Conservation (phyloP, 2,797 vertebrate genomes). For the Menidia menidia region DNA sequence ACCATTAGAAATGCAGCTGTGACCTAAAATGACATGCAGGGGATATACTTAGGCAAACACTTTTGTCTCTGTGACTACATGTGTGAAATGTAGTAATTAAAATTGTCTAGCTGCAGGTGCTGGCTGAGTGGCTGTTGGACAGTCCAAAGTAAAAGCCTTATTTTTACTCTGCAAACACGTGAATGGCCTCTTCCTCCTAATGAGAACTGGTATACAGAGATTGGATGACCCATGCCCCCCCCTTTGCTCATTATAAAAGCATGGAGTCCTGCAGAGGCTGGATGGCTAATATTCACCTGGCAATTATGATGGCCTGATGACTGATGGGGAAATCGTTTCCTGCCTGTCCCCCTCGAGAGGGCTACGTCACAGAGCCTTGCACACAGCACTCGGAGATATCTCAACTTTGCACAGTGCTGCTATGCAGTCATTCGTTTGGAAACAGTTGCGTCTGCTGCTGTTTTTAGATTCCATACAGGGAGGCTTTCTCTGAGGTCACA, state of each 20-base stretch:
- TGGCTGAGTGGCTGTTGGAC: slow-evolving; percentile 54
- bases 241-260: slow-evolving; percentile 80
- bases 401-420: slow-evolving; percentile 61
- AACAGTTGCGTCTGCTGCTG: slow-evolving; percentile 66
- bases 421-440: slow-evolving; percentile 65
- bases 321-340: slow-evolving; percentile 59
- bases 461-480: slow-evolving; percentile 66
- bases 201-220: slow-evolving; percentile 69
- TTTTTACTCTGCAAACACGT: slow-evolving; percentile 77
- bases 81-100: slow-evolving; percentile 70
- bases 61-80: slow-evolving; percentile 51
- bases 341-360: slow-evolving; percentile 48
- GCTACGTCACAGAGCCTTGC: slow-evolving; percentile 52
- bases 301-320: slow-evolving; percentile 67
- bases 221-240: slow-evolving; percentile 74
- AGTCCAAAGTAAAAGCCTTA: slow-evolving; percentile 73
- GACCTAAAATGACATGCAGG: slow-evolving; percentile 26
- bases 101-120: slow-evolving; percentile 43
- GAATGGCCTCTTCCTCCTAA: slow-evolving; percentile 75
- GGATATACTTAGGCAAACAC: slow-evolving; percentile 16
- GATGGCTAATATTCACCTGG: slow-evolving; percentile 65
- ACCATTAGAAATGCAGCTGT: slow-evolving; percentile 9
- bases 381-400: slow-evolving; percentile 59
- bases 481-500: slow-evolving; percentile 30
- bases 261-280: slow-evolving; percentile 54